Conservation (phyloP, 1,140 invertebrate species). For the Bilobella aurantiaca region DNA sequence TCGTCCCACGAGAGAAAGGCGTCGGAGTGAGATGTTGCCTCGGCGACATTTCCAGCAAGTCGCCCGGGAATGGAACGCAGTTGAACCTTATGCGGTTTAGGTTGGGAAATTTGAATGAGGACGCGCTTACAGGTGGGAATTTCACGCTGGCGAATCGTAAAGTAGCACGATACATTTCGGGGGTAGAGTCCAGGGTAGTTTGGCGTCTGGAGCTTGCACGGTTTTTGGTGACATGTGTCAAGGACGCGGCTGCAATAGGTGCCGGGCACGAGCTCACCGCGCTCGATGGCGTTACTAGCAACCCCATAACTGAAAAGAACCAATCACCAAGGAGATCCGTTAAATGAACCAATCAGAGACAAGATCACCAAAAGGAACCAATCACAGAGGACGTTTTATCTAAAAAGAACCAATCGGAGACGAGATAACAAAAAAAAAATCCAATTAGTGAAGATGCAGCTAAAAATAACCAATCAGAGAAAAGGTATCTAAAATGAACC, state of each 20-base stretch:
- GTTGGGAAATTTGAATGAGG: constrained; percentile 65
- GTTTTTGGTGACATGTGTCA: constrained; percentile 74
- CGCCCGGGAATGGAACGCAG: constrained; percentile 66
- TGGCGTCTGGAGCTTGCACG: constrained; percentile 75
- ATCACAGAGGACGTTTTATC: no score
- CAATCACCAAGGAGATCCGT: background rate
- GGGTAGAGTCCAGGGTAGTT: constrained; percentile 86
- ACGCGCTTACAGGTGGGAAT: constrained; percentile 72
- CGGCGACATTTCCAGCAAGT: constrained; percentile 41
- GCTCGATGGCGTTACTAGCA: constrained; percentile 38
- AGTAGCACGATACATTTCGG: constrained; percentile 77
- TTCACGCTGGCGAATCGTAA: constrained; percentile 69
- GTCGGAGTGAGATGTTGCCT: constrained; percentile 36
- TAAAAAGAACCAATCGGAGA: no score
- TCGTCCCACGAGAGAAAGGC: constrained; percentile 59
- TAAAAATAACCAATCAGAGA: no score
- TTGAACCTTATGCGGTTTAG: constrained; percentile 56
- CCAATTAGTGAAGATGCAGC: no score
- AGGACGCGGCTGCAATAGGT: constrained; percentile 82
- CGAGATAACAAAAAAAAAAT: no score
- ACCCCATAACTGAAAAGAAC: constrained; percentile 23
- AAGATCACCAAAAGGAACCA: no score
- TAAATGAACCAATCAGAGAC: background rate
- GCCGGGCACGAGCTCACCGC: constrained; percentile 73
- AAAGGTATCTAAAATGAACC: no score